Conservation (phyloP, 2,888 invertebrate genomes). For the Ophioninae sp. region DNA sequence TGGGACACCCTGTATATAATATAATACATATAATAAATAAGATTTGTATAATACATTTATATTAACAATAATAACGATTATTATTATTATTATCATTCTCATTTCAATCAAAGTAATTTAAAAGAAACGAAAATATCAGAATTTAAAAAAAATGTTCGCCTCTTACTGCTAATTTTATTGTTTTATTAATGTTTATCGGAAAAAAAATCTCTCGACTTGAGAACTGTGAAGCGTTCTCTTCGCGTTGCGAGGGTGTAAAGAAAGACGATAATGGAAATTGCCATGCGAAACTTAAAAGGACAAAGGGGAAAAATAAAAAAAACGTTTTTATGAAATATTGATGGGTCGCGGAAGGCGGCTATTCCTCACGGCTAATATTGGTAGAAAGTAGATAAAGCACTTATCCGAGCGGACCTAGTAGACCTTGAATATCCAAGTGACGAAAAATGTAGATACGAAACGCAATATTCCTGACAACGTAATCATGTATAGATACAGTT, state of each 20-base stretch:
- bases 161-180: not conserved
- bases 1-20: no score
- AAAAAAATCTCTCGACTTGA: not conserved
- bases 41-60: no score
- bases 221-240: not conserved
- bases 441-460: constrained; percentile 20
- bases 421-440: constrained; percentile 30
- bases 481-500: not conserved
- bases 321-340: constrained; percentile 2
- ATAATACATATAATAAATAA: no score
- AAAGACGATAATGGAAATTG: not conserved
- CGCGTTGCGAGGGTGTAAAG: not conserved
- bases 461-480: constrained; percentile 17
- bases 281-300: not conserved
- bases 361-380: not conserved
- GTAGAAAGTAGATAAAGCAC: constrained; percentile 21
- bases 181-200: not conserved
- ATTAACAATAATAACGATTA: not conserved
- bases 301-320: not conserved
- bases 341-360: not conserved
- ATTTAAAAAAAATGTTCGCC: not conserved
- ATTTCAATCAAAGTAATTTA: not conserved
- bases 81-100: not conserved
- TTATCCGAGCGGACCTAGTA: constrained; percentile 21
- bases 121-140: not conserved